Base-by-base conservation (phyloP, 1,140 invertebrate species). In the Prorops nasuta region DNA sequence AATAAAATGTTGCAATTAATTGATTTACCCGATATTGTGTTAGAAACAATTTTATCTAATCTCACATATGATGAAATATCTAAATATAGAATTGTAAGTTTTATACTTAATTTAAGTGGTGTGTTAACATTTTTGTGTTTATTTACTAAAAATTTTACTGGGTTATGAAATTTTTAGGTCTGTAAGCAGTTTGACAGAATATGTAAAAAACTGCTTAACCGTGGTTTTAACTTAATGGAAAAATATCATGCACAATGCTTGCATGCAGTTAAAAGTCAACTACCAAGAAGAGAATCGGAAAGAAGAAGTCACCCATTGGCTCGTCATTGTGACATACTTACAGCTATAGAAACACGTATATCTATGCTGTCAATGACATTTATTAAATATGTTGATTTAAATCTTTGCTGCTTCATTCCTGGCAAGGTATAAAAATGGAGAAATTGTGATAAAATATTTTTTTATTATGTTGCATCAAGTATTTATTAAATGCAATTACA, bases 291-390 rank as follows among this genome's bases (percentile, higher is more conserved):
- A 48, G 93, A 96, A 77, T 96, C 92, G 0, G 92, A 96, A 69
- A 77, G 94, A 63, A 83, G 86, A 58, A 86, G 84, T 67, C 93
- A 96, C 74, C 86, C 86, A 1, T 71, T 96, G 21, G 84, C 91
- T 1, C 79, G 90, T 32, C 91, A 96, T 74, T 89, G 87, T 57
- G 92, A 96, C 64, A 91, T 96, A 43, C 77, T 96, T 14, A 90
- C 89, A 17, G 92, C 91, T 0, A 86, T 96, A 37, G 93, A 96
- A 75, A 96, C 93, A 0, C 78, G 94, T 17, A 84, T 96, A 17
- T 94, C 91, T 0, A 90, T 96, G 83, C 79, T 96, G 3, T 88
- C 87, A 6, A 96, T 96, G 92, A 95, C 93, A 1, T 96, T 91
- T 67, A 85, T 84, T 24, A 94, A 93, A 75, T 93, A 89, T 61